Evolutionary conservation across 2,888 invertebrate species (phyloP).

Genomic region (Lydus trimaculatus): DNA sequence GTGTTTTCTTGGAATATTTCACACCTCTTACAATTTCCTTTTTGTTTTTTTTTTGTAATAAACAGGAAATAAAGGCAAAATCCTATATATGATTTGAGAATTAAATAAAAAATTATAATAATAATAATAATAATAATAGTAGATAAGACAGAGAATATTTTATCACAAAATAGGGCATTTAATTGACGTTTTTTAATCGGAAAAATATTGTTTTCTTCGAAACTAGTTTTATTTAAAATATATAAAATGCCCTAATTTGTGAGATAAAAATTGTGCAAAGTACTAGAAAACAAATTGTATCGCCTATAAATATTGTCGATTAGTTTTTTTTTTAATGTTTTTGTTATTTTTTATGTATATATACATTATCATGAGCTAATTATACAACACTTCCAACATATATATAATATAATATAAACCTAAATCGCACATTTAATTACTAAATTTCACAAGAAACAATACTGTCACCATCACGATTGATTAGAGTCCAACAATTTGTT

Average conservation of each 20-base stretch:
- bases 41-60: too few relatives aligned
- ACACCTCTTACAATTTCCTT: slow-evolving; percentile 4
- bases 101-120: too few relatives aligned
- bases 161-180: slow-evolving; percentile 21
- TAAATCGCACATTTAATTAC: slow-evolving; percentile 41
- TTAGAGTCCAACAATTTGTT: slow-evolving; percentile 17
- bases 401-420: slow-evolving; percentile 39
- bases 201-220: slow-evolving; percentile 1
- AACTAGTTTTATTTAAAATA: slow-evolving; percentile 1
- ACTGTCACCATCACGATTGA: slow-evolving; percentile 38
- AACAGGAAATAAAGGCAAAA: background rate
- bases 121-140: slow-evolving; percentile 21
- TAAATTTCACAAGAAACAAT: slow-evolving; percentile 41
- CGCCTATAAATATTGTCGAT: slow-evolving; percentile 40
- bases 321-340: slow-evolving; percentile 24
- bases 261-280: slow-evolving; percentile 34
- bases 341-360: background rate
- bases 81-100: background rate
- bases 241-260: slow-evolving; percentile 31
- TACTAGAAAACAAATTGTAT: slow-evolving; percentile 24
- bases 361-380: slow-evolving; percentile 29
- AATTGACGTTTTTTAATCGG: slow-evolving; percentile 19
- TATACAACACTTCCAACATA: slow-evolving; percentile 36
- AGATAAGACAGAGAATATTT: slow-evolving; percentile 12
- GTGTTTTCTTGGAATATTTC: background rate